These are phyloP conservation scores for Amazona guildingii DNA, from an alignment of 2,113 vertebrate genomes.

Conservation along the genomic window DNA sequence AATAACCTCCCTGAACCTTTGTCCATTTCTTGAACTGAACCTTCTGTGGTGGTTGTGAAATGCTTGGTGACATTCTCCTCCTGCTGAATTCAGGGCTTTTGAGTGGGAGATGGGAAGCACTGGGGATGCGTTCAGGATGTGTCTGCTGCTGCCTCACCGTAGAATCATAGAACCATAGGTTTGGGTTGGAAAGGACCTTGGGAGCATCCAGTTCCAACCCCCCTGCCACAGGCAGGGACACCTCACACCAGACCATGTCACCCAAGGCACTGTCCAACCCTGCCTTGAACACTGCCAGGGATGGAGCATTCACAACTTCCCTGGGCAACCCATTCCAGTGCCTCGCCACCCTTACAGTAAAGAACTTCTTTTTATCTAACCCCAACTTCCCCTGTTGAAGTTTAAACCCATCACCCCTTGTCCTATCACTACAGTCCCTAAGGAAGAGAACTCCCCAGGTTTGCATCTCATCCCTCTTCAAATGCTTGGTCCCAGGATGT, in stretches of 20 bases:
- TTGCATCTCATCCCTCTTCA: not conserved
- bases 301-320: not conserved
- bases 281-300: not conserved
- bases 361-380: not conserved
- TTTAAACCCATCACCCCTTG: not conserved
- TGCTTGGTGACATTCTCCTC: not conserved
- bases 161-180: not conserved
- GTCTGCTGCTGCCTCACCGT: not conserved
- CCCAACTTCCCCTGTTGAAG: not conserved
- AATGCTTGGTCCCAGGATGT: fast-evolving
- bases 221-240: no score
- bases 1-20: constrained; percentile 61
- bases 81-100: not conserved
- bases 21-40: constrained; percentile 40
- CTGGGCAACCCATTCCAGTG: not conserved
- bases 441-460: not conserved
- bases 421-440: not conserved
- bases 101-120: not conserved
- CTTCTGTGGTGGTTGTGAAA: constrained; percentile 38
- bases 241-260: not conserved
- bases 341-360: not conserved
- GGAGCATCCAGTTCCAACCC: not conserved
- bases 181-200: not conserved
- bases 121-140: not conserved
- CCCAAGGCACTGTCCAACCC: not conserved